A percentile compares a stretch with the other conserved stretches of the same genome.
Conservation (phyloP, 2,113 vertebrate species). For the Elachura formosa region DNA sequence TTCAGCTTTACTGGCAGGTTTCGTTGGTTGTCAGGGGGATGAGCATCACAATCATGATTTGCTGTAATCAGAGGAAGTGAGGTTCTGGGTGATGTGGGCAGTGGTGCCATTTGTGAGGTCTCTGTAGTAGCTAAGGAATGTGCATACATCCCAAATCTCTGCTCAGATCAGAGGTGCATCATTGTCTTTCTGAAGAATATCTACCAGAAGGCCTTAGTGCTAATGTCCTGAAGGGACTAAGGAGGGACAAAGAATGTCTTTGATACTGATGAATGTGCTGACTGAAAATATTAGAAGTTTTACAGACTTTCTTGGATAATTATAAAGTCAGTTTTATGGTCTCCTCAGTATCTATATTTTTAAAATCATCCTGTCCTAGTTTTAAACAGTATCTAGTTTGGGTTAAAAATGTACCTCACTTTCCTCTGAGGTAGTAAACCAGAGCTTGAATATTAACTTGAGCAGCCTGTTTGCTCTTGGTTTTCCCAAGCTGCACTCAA, state of each 20-base stretch:
- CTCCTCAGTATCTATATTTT: not conserved
- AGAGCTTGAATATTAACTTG: not conserved
- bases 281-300: not conserved
- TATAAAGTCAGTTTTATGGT: not conserved
- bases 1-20: not conserved
- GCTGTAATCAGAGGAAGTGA: not conserved
- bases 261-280: not conserved
- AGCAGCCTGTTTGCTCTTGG: not conserved
- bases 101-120: not conserved
- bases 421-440: not conserved
- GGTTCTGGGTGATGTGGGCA: not conserved
- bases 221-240: not conserved
- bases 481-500: not conserved
- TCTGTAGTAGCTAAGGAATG: not conserved
- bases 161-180: not conserved
- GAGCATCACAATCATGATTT: not conserved
- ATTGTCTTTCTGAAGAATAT: not conserved
- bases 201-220: not conserved
- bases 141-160: not conserved
- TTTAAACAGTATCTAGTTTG: not conserved
- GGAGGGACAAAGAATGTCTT: not conserved
- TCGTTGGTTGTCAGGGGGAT: not conserved
- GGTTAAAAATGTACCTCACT: not conserved
- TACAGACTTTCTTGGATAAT: not conserved
- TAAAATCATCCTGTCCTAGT: not conserved